Evolutionary conservation across 1,140 invertebrate species (phyloP), one percentile per base, ranked within the genome.

Genomic region (Drosophila punjabiensis): DNA sequence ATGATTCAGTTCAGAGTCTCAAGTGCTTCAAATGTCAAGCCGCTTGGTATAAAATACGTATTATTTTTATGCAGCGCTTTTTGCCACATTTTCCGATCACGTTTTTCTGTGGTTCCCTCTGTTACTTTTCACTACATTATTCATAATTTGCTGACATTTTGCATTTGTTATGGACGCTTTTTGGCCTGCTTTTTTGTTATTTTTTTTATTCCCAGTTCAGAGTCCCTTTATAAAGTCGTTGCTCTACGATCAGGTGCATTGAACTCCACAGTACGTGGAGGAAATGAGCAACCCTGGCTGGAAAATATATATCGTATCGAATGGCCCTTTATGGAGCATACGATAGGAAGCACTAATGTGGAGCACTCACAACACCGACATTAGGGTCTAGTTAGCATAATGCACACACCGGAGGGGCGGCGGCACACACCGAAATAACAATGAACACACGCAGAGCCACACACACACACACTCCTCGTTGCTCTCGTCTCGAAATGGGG

Each of bases 71-170:
- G 47, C 70, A 62, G 37, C n/a, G 16, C 16, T 73, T 61, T 73
- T 41, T 61, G 35, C 47, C 33, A 11, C 53, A 59, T 60, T 61
- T 58, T 39, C 37, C 30, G 41, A 76, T 67, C 69, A 75, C 58
- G 59, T 63, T 66, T 58, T 76, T 66, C 14, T 64, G 58, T 5
- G 48, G 59, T 74, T 52, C 41, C 50, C 60, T 55, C 48, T 37
- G 24, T 30, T 56, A 63, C 55, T 75, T 76, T 62, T 32, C 39
- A 47, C 50, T 58, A 24, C 65, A 78, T 78, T 78, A 78, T 78
- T 79, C 75, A 78, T 79, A 78, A 63, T 69, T 69, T 62, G 75
- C 64, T 70, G 75, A 78, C 75, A 69, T 70, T 78, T 78, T 69
- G n/a, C 75, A 61, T 78, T 69, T 37, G 74, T 20, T 77, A 68